phyloP scores from a whole-genome alignment of 2,797 vertebrate genomes.

The Meda fulgida region DNA sequence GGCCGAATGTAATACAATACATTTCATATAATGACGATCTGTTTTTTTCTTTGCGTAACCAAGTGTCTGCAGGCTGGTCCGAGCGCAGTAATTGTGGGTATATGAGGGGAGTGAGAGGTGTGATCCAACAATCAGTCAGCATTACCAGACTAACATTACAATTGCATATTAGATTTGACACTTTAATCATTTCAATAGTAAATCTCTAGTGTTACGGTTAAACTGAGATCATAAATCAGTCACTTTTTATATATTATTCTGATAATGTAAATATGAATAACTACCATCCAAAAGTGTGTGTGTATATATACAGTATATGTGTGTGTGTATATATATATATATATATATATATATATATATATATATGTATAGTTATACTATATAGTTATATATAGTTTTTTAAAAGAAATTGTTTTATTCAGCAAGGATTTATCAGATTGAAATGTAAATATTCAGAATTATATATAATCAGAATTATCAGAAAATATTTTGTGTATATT shows the following conservation, averaged over 20 bases:
- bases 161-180: constrained; percentile 35
- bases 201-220: constrained; percentile 4
- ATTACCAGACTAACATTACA: constrained; percentile 16
- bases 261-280: background rate
- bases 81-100: constrained; percentile 8
- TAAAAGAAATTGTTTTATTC: background rate
- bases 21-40: constrained; percentile 43
- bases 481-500: background rate
- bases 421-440: background rate
- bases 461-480: too few relatives aligned
- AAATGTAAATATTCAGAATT: too few relatives aligned
- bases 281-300: background rate
- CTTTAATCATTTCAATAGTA: constrained; percentile 17
- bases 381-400: too few relatives aligned
- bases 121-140: constrained; percentile 24
- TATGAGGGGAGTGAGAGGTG: constrained; percentile 12
- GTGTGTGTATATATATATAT: too few relatives aligned
- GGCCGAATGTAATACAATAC: constrained; percentile 48
- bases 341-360: too few relatives aligned
- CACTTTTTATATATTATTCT: background rate
- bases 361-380: too few relatives aligned
- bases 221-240: background rate
- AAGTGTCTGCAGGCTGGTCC: constrained; percentile 8
- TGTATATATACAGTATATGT: background rate
- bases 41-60: background rate